A percentile compares a stretch with the other conserved stretches of the same genome.
These are phyloP conservation scores for Pelusios castaneus DNA, from an alignment of 2,113 vertebrate genomes.

Conservation along the genomic window DNA sequence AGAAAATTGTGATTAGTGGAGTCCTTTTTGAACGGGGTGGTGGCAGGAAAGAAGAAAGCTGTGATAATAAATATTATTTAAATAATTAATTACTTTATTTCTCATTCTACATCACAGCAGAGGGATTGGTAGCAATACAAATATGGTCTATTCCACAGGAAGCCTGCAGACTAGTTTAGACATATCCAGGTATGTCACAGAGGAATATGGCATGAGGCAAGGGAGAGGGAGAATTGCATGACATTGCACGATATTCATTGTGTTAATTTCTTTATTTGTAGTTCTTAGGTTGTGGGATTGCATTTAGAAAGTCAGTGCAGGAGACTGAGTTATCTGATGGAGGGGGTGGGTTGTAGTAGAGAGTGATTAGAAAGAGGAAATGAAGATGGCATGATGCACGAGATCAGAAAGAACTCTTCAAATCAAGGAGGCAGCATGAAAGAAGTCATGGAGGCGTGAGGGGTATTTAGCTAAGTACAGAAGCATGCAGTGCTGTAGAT, in stretches of 20 bases:
- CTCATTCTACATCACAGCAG: background rate
- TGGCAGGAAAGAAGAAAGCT: background rate
- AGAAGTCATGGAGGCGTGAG: background rate
- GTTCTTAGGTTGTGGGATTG: background rate
- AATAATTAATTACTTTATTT: background rate
- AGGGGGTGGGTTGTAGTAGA: background rate
- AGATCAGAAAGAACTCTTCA: background rate
- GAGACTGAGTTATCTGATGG: background rate
- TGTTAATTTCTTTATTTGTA: background rate
- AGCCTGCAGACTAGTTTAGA: background rate
- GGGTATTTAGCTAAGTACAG: background rate
- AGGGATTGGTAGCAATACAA: background rate
- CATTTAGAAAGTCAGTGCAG: background rate
- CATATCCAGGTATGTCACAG: background rate
- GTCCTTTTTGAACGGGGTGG: background rate
- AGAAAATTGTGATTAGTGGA: background rate
- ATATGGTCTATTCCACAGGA: accelerated
- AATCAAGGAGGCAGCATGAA: background rate
- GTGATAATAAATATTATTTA: background rate
- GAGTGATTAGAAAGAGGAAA: background rate
- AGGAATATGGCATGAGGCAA: background rate
- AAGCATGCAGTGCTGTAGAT: background rate
- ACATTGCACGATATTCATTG: background rate
- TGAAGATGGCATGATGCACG: background rate
- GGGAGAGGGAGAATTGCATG: background rate